Percentiles rank a stretch among this genome's conserved stretches.
Evolutionary conservation across 2,113 vertebrate genomes (phyloP).

Genomic region (Notiomystis cincta): DNA sequence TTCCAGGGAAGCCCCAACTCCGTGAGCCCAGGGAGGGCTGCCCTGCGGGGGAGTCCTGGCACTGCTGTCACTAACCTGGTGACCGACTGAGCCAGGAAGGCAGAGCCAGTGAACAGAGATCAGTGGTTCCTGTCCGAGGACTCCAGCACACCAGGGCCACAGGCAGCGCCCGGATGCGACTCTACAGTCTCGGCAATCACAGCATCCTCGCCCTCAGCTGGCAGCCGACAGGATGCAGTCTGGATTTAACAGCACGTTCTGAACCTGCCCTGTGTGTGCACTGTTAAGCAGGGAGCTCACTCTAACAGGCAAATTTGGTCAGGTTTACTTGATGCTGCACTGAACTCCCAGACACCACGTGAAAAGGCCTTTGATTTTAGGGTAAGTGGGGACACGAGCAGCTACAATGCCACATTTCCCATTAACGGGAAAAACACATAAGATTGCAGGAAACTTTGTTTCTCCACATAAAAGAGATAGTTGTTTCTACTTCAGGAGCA

Average conservation of each 20-base stretch:
- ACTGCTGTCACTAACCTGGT: conserved; percentile 64
- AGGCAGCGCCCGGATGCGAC: conserved; percentile 48
- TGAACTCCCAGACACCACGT: fast-evolving
- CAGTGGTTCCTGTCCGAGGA: conserved; percentile 64
- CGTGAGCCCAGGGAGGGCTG: fast-evolving
- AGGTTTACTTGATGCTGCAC: background rate
- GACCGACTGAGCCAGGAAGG: conserved; percentile 17
- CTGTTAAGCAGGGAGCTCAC: fast-evolving
- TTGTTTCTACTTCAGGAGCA: background rate
- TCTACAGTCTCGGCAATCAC: conserved; percentile 62
- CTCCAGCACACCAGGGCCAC: conserved; percentile 68
- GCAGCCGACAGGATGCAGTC: background rate
- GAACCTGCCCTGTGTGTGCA: background rate
- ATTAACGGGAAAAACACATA: fast-evolving
- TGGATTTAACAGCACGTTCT: fast-evolving
- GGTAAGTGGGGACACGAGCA: background rate
- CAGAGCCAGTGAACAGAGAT: conserved; percentile 63
- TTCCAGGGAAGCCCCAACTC: background rate
- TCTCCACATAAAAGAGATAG: background rate
- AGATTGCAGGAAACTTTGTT: background rate
- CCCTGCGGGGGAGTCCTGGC: fast-evolving
- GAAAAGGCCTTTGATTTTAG: background rate
- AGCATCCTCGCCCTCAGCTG: fast-evolving
- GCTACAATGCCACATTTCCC: background rate
- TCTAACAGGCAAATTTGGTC: background rate